Base-by-base conservation (phyloP, 2,888 invertebrate species). In the Eilema griseolum region DNA sequence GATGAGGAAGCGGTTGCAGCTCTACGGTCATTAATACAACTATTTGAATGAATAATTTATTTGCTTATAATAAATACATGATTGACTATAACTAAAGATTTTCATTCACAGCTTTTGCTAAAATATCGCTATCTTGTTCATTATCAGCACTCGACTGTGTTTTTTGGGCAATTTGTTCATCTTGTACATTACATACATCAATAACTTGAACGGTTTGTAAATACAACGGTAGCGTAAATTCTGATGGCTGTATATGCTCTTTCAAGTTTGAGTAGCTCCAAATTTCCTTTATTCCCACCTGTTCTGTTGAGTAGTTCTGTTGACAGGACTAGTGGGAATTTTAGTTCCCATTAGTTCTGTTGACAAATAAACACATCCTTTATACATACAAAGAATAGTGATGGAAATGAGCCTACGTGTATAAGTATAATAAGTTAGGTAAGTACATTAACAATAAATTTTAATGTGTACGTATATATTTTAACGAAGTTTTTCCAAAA, bases 171-270 rank as follows among this genome's bases (percentile, higher is more conserved):
- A 33, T 56, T 26, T 16, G 2, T 67, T 61, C 31, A 56, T 56
- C 52, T 62, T 62, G 23, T 41, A 41, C 37, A 41, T 41, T 28
- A 64, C 52, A 67, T 56, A 56, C 24, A 56, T 52, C 52, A 67
- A 60, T 46, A 66, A 66, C 59, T 26, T 12, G 41, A 60, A 66
- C 60, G 41, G 60, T 66, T 66, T 60, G 26, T 66, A 66, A 37
- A 59, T 66, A 66, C 7, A 66, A 60, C 59, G 41, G 60, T 60
- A 41, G 46, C 60, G 60, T 41, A 60, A 41, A 60, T 41, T 66
- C 60, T 66, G 41, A 66, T 60, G 57, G 66, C 57, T 66, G 31
- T 59, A 66, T 66, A 37, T 66, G 59, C 66, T 66, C 33, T 66
- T 66, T 66, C 66, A 57, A 66, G 56, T 59, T 66, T 66, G 23